Base-by-base conservation (phyloP, 1,140 invertebrate species). In the Drosophila guanche region DNA sequence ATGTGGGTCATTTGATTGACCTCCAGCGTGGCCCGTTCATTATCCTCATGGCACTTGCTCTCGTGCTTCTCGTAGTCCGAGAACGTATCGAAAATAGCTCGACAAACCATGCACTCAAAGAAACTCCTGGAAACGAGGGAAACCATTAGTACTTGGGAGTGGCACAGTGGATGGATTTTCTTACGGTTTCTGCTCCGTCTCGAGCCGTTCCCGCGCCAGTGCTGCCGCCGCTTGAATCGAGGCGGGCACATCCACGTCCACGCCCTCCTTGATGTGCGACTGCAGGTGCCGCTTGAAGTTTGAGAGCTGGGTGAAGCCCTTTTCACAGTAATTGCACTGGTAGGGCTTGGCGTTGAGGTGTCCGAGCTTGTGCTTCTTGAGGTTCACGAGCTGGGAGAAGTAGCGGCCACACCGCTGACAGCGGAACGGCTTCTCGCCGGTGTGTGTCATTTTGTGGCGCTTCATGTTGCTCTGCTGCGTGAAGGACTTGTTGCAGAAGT, bases 401-500 rank as follows among this genome's bases (percentile, higher is more conserved):
- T 89, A 89, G 12, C 89, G 73, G 29, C 83, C 88, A 55, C 90
- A 91, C 5, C 86, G 71, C 59, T 90, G 89, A 52, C 90, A 91
- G 2, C 89, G 84, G 50, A 91, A 91, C 47, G 90, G 90, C 53
- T 91, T 91, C 55, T 90, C 89, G 37, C 90, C 90, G n/a, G 90
- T 91, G 63, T 91, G 90, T 76, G 78, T 90, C 71, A 91, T 86
- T 72, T 91, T 86, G 75, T 91, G 90, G 45, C 90, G 90, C 47
- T 89, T 91, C 88, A 91, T 89, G 69, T 91, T 91, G 60, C 90
- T 90, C 54, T 91, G 90, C 73, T 91, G 90, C 41, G 90, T 91
- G 52, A 91, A 91, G 45, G 88, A 88, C 74, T 91, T 91, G 46
- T 88, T 79, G 79, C 90, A 91, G 52, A 91, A 90, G 42, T 76